Base-by-base conservation (phyloP, 2,888 invertebrate genomes). In the Leptinotarsa peninsularis region DNA sequence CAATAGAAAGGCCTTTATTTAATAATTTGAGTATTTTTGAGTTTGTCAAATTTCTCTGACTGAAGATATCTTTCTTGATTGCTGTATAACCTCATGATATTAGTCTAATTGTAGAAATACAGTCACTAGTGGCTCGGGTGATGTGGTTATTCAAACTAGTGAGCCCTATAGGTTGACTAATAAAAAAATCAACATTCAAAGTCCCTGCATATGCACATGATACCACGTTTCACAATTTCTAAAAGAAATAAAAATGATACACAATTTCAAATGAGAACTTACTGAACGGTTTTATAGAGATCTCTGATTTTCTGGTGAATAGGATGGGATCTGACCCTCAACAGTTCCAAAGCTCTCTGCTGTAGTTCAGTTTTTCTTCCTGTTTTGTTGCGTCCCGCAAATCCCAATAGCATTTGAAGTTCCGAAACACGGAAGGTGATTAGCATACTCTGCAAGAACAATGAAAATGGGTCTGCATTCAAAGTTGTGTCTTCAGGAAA, bases 361-460 rank as follows among this genome's bases (percentile, higher is more conserved):
- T 95, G 93, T 75, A 96, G 89, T 88, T 96, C 95, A 84, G 91
- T 91, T 90, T 96, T 96, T 85, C 94, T 90, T 79, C 95, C 96
- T 83, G 92, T 92, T 88, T 94, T 94, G 85, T 94, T 94, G 87
- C 93, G 91, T 82, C 94, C 94, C 83, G 94, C 93, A 89, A 92
- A 94, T 85, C 93, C 93, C 86, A 96, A 90, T 86, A 96, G 90
- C 89, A 93, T 93, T 90, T 95, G 95, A 86, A 96, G 92, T 89
- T 95, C 96, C 87, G 94, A 93, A 83, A 95, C 95, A 84, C 96
- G 93, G 90, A 96, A 95, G 86, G 91, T 91, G 88, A 92, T 88
- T 85, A 91, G 89, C 88, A 89, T 89, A 86, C 84, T 87, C 89
- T 89, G 84, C 58, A 87, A 87, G 27, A 43, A 18, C 56, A 72